phyloP scores from a whole-genome alignment of 2,113 vertebrate genomes.

The Illadopsis cleaveri region DNA sequence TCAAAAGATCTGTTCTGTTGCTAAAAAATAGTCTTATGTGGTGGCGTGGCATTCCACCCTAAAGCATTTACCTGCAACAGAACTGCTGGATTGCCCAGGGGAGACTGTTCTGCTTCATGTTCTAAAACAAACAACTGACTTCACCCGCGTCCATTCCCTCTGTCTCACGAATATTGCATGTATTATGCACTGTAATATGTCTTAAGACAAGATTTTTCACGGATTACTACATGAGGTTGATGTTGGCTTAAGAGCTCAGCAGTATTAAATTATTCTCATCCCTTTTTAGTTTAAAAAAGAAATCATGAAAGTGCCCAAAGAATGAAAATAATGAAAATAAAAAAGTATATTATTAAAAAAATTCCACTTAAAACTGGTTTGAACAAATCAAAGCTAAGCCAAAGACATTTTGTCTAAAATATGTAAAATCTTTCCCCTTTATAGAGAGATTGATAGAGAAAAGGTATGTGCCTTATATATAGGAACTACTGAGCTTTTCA shows the following conservation, averaged over 20 bases:
- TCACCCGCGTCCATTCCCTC: background rate
- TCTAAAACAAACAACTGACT: background rate
- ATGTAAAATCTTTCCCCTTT: background rate
- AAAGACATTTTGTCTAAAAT: background rate
- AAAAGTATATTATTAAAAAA: background rate
- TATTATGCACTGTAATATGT: background rate
- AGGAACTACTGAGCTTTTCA: background rate
- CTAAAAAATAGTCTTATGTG: background rate
- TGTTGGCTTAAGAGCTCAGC: slow-evolving; percentile 9
- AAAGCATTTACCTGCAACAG: background rate
- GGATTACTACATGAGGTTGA: background rate
- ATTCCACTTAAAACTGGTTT: background rate
- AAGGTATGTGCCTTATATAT: background rate
- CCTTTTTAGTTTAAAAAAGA: background rate
- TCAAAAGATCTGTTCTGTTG: background rate
- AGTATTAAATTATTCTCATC: background rate
- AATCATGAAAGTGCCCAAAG: background rate
- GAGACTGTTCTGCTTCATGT: background rate
- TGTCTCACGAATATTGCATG: background rate
- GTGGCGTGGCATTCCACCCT: background rate
- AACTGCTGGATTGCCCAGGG: background rate
- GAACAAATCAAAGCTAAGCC: background rate
- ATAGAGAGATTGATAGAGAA: background rate
- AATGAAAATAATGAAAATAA: too few species aligned
- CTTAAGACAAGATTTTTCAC: slow-evolving; percentile 5